Evolutionary conservation across 30 jellyfish, hydroid and myxozoan genomes (phyloP).

Genomic region (Hydra vulgaris): DNA sequence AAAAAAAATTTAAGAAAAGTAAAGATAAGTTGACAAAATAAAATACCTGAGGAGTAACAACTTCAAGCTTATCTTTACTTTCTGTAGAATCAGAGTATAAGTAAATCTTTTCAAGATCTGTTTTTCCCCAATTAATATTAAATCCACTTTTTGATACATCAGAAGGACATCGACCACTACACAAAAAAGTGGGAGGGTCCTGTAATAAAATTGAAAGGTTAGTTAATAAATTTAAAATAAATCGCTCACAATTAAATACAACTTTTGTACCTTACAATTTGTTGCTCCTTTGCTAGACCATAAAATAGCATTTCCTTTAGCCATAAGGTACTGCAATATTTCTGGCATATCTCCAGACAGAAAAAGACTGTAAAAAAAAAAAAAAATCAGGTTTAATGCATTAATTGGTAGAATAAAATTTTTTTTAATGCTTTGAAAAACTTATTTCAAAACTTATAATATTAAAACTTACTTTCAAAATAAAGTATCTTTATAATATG

Average conservation of each 20-base stretch:
- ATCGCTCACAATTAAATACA: background rate
- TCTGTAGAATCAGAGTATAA: background rate
- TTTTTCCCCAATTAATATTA: conserved; percentile 63
- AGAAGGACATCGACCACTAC: conserved; percentile 80
- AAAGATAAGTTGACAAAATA: background rate
- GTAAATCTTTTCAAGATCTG: conserved; percentile 42
- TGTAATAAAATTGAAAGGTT: conserved; percentile 1
- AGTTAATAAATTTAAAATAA: too few species aligned
- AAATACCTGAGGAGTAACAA: background rate
- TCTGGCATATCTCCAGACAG: conserved; percentile 96
- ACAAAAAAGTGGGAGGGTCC: conserved; percentile 89
- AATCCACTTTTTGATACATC: conserved; percentile 59
- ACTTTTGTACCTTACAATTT: conserved; percentile 53
- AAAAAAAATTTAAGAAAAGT: too few species aligned
- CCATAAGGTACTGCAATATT: conserved; percentile 38
- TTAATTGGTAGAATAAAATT: too few species aligned
- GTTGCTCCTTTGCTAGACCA: conserved; percentile 80
- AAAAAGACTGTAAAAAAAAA: conserved; percentile 43
- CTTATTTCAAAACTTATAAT: too few species aligned
- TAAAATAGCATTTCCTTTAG: conserved; percentile 75
- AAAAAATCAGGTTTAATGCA: background rate
- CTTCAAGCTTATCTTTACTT: background rate
- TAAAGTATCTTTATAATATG: background rate
- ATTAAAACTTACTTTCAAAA: background rate
- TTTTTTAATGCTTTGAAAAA: too few species aligned